Base-by-base conservation (phyloP, 2,797 vertebrate species). In the Nothura maculosa region DNA sequence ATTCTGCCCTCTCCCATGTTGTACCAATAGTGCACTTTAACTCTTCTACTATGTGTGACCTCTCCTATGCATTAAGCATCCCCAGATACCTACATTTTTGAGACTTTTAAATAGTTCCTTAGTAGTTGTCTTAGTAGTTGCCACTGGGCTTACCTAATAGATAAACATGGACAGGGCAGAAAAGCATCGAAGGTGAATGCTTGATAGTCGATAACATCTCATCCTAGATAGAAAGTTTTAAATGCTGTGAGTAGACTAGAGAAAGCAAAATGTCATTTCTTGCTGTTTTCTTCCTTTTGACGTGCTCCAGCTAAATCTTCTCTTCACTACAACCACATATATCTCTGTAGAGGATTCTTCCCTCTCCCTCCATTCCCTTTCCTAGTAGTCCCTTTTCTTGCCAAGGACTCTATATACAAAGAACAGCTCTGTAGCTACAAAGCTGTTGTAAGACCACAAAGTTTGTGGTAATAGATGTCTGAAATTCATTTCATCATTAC, bases 381-480 rank as follows among this genome's bases (percentile, higher is more conserved):
- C 25, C n/a, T 22, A 10, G 30, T 24, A 58, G 25, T 43, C 45
- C 6, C 21, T 79, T 63, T 63, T 61, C 45, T 69, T n/a, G 32
- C 66, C 64, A 45, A 34, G 34, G 20, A n/a, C 20, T 18, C 4
- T 22, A 7, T 66, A 15, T 0, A 0, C n/a, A n/a, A n/a, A 50
- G 45, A 34, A 10, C 0, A 0, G 12, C 19, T 93, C 50, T 64
- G 50, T 40, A 50, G 70, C 55, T 60, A 47, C n/a, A 60, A 28
- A 79, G 12, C 58, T 81, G 30, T 32, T 52, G 67, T 8, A 77
- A 81, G 75, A 14, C 19, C 57, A 43, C 36, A 6, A 40, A 79
- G 17, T 62, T 87, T 22, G 42, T 73, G 50, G 0, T 18, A 30
- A 17, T 12, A 45, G 64, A 28, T 22, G 43, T 30, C 52, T 73